Conservation (phyloP, 1,140 invertebrate genomes). For the Fopius arisanus region DNA sequence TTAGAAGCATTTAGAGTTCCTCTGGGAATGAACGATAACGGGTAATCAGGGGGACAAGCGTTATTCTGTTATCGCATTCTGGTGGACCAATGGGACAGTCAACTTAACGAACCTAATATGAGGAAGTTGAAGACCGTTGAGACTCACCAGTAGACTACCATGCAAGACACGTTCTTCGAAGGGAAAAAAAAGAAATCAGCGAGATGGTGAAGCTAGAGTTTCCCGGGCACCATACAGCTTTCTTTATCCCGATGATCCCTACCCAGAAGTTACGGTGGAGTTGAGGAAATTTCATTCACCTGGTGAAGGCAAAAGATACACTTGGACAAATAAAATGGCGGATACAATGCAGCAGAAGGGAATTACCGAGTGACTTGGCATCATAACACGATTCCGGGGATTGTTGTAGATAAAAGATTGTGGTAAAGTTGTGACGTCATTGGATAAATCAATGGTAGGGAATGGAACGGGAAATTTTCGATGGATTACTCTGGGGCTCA, state of each 20-base stretch:
- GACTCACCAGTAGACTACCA: background rate
- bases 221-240: background rate
- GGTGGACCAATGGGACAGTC: background rate
- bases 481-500: background rate
- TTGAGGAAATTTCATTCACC: background rate
- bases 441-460: no score
- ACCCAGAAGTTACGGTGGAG: background rate
- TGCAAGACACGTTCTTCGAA: slow-evolving; percentile 6
- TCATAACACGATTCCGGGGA: no score
- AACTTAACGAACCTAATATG: slow-evolving; percentile 31
- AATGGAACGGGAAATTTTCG: no score
- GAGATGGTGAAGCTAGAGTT: background rate
- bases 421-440: no score
- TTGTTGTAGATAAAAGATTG: no score
- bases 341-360: background rate
- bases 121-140: background rate
- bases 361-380: background rate
- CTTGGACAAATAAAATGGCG: background rate
- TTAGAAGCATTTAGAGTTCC: background rate
- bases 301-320: background rate
- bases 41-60: background rate
- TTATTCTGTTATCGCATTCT: background rate
- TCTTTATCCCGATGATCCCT: slow-evolving; percentile 13
- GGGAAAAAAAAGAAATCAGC: background rate
- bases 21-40: background rate